These are phyloP conservation scores for Odontamblyopus rebecca DNA, from an alignment of 2,797 vertebrate genomes.

Conservation along the genomic window DNA sequence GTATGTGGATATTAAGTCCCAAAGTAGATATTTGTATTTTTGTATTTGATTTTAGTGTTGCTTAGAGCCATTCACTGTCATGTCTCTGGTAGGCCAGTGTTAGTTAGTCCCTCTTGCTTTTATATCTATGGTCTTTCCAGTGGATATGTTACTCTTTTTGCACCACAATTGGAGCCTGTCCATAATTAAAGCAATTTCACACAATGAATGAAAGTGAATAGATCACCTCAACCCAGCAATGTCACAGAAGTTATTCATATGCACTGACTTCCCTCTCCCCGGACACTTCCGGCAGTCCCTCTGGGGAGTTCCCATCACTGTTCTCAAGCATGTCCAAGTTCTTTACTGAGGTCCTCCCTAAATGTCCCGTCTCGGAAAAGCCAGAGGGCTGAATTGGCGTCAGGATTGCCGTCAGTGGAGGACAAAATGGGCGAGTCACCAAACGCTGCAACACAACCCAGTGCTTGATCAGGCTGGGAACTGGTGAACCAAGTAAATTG, in stretches of 20 bases:
- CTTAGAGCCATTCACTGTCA: neutral
- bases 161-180: neutral
- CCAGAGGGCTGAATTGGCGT: neutral
- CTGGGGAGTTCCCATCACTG: neutral
- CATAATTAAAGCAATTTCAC: neutral
- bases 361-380: neutral
- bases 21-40: neutral
- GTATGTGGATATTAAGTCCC: neutral
- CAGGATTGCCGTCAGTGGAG: slow-evolving; percentile 2
- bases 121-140: neutral
- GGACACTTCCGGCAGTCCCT: neutral
- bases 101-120: neutral
- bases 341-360: neutral
- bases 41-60: neutral
- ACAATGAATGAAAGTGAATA: neutral
- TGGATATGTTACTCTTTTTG: neutral
- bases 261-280: neutral
- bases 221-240: neutral
- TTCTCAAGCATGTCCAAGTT: neutral
- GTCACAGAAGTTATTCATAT: neutral
- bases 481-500: slow-evolving; percentile 7
- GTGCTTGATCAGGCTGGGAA: slow-evolving; percentile 1
- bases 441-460: neutral
- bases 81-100: neutral
- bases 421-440: slow-evolving; percentile 2